phyloP scores from a whole-genome alignment of 2,113 vertebrate genomes.

The Perca schrenkii region DNA sequence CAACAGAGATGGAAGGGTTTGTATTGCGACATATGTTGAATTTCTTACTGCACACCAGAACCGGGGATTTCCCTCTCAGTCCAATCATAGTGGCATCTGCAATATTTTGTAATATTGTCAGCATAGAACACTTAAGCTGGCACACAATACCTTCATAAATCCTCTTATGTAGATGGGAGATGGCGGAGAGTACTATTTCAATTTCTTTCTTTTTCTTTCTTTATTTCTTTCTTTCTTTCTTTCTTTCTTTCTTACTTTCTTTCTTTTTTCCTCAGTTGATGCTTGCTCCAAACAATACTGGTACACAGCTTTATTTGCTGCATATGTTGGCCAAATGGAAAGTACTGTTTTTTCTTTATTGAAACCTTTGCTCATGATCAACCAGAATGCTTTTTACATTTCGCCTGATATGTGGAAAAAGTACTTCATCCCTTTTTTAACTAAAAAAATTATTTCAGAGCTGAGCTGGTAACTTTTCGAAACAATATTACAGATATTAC shows the following conservation, averaged over 20 bases:
- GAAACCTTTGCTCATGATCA: slow-evolving; percentile 45
- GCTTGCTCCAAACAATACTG: background rate
- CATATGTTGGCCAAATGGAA: background rate
- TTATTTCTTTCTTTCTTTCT: slow-evolving; percentile 9
- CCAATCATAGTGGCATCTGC: slow-evolving; percentile 55
- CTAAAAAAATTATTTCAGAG: slow-evolving; percentile 59
- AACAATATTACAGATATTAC: slow-evolving; percentile 83
- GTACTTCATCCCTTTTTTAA: slow-evolving; percentile 49
- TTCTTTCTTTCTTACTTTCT: slow-evolving; percentile 16
- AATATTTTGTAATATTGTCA: slow-evolving; percentile 71
- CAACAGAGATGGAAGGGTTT: slow-evolving; percentile 3
- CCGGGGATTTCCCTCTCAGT: slow-evolving; percentile 28
- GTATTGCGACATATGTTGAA: background rate
- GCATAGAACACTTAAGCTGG: slow-evolving; percentile 62
- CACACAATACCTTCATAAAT: slow-evolving; percentile 59
- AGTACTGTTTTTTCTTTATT: slow-evolving; percentile 19
- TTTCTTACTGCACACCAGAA: background rate
- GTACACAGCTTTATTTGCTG: slow-evolving; percentile 17
- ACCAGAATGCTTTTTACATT: slow-evolving; percentile 30
- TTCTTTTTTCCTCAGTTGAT: slow-evolving; percentile 24
- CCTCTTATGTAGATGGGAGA: slow-evolving; percentile 46
- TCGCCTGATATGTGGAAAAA: slow-evolving; percentile 36
- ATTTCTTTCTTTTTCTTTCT: background rate
- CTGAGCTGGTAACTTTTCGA: slow-evolving; percentile 69
- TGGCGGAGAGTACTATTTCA: background rate